Base-by-base conservation (phyloP, 2,888 invertebrate genomes). In the Tuta absoluta region DNA sequence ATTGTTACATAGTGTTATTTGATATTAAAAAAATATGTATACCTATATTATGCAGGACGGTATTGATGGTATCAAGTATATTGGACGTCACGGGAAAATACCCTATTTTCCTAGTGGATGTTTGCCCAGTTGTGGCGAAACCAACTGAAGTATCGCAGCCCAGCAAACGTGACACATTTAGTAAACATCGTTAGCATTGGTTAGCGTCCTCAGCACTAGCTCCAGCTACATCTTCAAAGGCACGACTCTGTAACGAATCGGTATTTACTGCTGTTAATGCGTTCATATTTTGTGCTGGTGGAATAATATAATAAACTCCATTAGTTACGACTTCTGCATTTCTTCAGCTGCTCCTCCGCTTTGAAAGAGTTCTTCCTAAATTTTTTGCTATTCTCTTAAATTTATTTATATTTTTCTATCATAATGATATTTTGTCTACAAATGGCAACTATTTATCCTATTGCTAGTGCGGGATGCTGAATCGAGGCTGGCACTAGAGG, bases 151-250 rank as follows among this genome's bases (percentile, higher is more conserved):
- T 77, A 77, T 74, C 70, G 76, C 72, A 72, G 73, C 77, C 65
- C 74, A 75, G 72, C 76, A 79, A 78, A 84, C 85, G 86, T 86
- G 86, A 86, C 83, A 81, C 80, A 84, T 86, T 78, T 80, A 75
- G 85, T 86, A 87, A 87, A 87, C 86, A 87, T 84, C 75, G 81
- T 84, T 83, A 82, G 78, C 69, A 75, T 78, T 80, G 70, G 77
- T 83, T 82, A 80, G 75, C 80, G 75, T 76, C 77, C 66, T 72
- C 60, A 14, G 59, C 41, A 0, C 38, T n/a, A 23, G 45, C 60
- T 21, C n/a, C 41, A 17, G 61, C 49, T 33, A 48, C 45, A 19
- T 61, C 61, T 61, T 61, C 49, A 61, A 28, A 49, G 28, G 61
- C 37, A 45, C 41, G 58, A 11, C 21, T 45, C 37, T 21, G 60